Evolutionary conservation across 2,113 vertebrate species (phyloP).

Genomic region (Alethe castanea): DNA sequence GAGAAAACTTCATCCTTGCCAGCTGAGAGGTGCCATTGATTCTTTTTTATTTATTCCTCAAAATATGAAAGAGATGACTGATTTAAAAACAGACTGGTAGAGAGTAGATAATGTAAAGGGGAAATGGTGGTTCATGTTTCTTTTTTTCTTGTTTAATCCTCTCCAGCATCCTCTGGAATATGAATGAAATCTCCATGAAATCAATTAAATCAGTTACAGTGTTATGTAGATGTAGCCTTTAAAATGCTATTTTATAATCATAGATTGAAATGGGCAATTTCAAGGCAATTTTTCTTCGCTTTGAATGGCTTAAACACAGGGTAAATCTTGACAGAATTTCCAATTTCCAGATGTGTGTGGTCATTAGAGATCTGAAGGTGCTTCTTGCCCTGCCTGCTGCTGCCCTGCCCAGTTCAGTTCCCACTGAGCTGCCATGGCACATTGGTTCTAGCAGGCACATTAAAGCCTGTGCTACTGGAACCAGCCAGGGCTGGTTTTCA

Average conservation of each 20-base stretch:
- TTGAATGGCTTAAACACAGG: neutral
- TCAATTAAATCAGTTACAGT: neutral
- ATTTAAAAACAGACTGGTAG: neutral
- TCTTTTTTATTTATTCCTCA: neutral
- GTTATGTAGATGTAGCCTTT: neutral
- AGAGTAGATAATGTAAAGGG: neutral
- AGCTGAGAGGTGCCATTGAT: neutral
- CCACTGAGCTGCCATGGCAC: neutral
- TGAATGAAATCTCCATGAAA: neutral
- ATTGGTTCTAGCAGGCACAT: neutral
- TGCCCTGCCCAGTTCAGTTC: neutral
- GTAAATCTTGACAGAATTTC: neutral
- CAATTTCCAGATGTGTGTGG: neutral
- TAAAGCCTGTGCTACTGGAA: neutral
- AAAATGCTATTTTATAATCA: neutral
- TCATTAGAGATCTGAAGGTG: neutral
- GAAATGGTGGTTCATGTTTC: neutral
- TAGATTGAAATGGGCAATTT: neutral
- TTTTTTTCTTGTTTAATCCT: neutral
- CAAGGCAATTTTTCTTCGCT: neutral
- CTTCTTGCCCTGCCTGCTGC: neutral
- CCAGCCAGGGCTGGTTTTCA: neutral
- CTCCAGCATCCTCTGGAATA: neutral
- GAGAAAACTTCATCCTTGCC: neutral
- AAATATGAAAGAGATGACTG: neutral